Conservation (phyloP, 2,113 vertebrate genomes). For the Bombycilla garrulus region DNA sequence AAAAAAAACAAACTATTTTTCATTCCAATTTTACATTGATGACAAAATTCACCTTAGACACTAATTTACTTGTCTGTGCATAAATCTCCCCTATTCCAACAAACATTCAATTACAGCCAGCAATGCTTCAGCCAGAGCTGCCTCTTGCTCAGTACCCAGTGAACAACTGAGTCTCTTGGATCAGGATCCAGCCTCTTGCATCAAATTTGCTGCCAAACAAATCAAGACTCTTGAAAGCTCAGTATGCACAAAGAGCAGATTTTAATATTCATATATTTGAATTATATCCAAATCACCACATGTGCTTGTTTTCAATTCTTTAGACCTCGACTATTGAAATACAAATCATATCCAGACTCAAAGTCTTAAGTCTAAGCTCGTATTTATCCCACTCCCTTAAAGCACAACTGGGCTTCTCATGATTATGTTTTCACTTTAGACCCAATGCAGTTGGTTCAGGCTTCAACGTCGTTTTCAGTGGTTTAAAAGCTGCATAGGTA, state of each 20-base stretch:
- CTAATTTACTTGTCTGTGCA: neutral
- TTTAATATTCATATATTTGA: constrained; percentile 22
- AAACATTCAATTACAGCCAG: constrained; percentile 17
- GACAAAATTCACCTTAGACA: constrained; percentile 44
- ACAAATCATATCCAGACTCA: neutral
- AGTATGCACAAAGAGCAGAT: constrained; percentile 17
- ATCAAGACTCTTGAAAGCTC: constrained; percentile 19
- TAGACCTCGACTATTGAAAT: neutral
- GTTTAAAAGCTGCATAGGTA: neutral
- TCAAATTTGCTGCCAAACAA: constrained; percentile 25
- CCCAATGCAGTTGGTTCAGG: neutral
- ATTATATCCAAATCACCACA: constrained; percentile 12
- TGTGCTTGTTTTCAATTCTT: neutral
- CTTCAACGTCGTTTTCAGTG: neutral
- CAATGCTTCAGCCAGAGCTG: neutral
- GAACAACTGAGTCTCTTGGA: neutral
- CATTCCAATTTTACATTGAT: neutral
- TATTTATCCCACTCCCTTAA: neutral
- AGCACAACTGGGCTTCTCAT: neutral
- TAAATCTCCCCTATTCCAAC: constrained; percentile 1
- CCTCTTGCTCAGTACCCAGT: neutral
- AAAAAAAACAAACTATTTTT: neutral
- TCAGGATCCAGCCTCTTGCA: neutral
- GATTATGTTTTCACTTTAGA: neutral
- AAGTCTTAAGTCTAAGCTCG: neutral